phyloP scores from a whole-genome alignment of 2,888 invertebrate species.

The Agrotis clavis region DNA sequence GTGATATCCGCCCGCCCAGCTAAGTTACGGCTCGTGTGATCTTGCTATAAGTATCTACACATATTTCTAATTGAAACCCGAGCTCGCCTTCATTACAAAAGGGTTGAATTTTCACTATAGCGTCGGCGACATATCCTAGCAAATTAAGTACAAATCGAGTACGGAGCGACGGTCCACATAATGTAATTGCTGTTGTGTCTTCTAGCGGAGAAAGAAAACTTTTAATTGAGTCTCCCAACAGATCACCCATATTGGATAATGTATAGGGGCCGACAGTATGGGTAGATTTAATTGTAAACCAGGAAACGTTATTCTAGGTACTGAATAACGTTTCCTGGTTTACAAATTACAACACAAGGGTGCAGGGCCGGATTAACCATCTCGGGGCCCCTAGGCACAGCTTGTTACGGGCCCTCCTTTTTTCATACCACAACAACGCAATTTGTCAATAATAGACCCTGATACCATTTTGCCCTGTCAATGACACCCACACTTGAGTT shows the following conservation, averaged over 20 bases:
- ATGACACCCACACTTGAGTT: no score
- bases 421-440: no score
- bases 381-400: no score
- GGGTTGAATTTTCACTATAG: conserved; percentile 19
- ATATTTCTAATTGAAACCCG: conserved; percentile 33
- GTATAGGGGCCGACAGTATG: neutral
- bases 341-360: no score
- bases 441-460: no score
- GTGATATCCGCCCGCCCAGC: conserved; percentile 4
- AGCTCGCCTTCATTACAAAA: conserved; percentile 17
- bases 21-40: conserved; percentile 18
- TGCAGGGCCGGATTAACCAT: no score
- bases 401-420: no score
- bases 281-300: neutral
- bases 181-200: neutral
- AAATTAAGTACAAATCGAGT: neutral
- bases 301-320: neutral
- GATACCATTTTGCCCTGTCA: no score
- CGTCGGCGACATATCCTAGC: neutral
- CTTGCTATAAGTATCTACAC: conserved; percentile 17
- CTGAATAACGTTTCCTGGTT: no score
- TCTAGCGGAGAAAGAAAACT: neutral
- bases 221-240: neutral
- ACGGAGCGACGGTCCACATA: neutral
- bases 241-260: neutral